Evolutionary conservation across 1,140 invertebrate species (phyloP), one percentile per base, ranked within the genome.

Genomic region (Pissodes strobi): DNA sequence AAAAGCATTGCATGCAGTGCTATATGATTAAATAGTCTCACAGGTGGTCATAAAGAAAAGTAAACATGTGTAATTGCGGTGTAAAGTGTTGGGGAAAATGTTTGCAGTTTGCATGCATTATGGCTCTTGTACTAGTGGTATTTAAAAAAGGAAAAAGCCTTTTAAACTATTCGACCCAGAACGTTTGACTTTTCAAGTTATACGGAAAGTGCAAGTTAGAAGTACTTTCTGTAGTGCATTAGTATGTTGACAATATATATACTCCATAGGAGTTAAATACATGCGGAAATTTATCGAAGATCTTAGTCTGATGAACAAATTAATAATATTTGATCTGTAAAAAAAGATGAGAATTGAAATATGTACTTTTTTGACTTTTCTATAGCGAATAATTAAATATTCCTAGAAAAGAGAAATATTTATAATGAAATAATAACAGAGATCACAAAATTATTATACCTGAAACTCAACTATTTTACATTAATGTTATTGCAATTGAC

Each of bases 31-130:
- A 43, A 46, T 38, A 59, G 19, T 59, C 56, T 59, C 43, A 59
- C 56, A 59, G 56, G 56, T 59, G 56, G 56, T 59, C 56, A 46
- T 59, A 59, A 59, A 59, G 56, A 59, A 46, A 59, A 48, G 56
- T 25, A 59, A 59, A 59, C 41, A 59, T 21, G 22, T 59, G 56
- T 59, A 59, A 59, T 59, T 59, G 56, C 56, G 37, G 41, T 37
- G 56, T 34, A 59, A 59, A 59, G 56, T 59, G 56, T 59, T 46
- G 43, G 30, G 56, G 56, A 59, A 59, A 59, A 46, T 59, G 56
- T 59, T 59, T 59, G 56, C 56, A 48, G 41, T 59, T 46, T 59
- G 43, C 56, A 59, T 59, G 43, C 56, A 34, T 59, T 59, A 59
- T 37, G 43, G 41, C 56, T 59, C 41, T 48, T 48, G 15, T 37